A percentile compares a stretch with the other conserved stretches of the same genome.
Evolutionary conservation across 2,797 vertebrate genomes (phyloP).

Genomic region (Vultur gryphus): DNA sequence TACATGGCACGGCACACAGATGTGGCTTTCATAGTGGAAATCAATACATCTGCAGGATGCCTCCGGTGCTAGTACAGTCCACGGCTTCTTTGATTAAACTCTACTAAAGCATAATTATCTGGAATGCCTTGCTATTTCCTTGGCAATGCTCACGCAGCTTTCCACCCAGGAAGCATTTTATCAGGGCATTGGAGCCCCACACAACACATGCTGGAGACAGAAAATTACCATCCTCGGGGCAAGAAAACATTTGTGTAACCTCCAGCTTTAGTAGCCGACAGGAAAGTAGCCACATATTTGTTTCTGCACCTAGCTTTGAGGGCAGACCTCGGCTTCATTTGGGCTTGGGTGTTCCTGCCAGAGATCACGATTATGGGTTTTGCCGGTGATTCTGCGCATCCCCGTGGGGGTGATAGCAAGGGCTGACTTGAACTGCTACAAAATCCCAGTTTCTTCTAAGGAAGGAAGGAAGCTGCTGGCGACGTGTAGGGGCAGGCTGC

Average conservation of each 20-base stretch:
- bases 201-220: background rate
- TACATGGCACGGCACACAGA: background rate
- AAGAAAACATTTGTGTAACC: background rate
- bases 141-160: constrained; percentile 10
- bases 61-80: constrained; percentile 36
- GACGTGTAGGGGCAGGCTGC: background rate
- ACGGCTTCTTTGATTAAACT: constrained; percentile 63
- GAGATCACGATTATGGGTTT: fast-evolving
- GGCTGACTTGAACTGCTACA: no score
- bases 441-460: background rate
- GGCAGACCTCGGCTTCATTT: fast-evolving
- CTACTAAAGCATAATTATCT: constrained; percentile 52
- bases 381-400: background rate
- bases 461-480: background rate
- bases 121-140: constrained; percentile 63
- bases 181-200: background rate
- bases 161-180: background rate
- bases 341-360: background rate
- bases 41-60: constrained; percentile 29
- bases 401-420: fast-evolving
- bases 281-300: fast-evolving
- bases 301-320: background rate
- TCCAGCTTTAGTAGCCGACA: background rate
- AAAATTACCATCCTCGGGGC: background rate
- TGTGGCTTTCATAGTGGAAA: constrained; percentile 3